These are phyloP conservation scores for Austrofundulus limnaeus DNA, from an alignment of 2,113 vertebrate genomes.

Conservation along the genomic window DNA sequence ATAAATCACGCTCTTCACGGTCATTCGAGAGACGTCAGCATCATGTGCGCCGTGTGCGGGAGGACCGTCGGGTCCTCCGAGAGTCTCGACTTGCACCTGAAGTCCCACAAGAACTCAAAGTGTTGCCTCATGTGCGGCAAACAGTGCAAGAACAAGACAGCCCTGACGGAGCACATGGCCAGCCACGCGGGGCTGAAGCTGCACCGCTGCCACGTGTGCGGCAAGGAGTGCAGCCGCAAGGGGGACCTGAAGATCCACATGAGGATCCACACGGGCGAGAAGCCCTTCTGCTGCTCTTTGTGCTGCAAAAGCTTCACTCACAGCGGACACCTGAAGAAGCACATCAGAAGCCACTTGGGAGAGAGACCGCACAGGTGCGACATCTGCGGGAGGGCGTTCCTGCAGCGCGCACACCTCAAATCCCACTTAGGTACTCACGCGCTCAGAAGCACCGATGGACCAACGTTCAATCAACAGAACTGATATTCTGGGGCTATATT, in stretches of 20 bases:
- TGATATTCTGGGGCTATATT: background rate
- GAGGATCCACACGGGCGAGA: conserved; percentile 70
- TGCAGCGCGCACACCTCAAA: conserved; percentile 62
- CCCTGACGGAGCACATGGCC: conserved; percentile 55
- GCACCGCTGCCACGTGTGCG: conserved; percentile 60
- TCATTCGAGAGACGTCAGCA: conserved; percentile 20
- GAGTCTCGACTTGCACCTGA: conserved; percentile 36
- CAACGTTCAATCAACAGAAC: background rate
- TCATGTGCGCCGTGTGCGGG: conserved; percentile 53
- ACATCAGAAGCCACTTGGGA: conserved; percentile 63
- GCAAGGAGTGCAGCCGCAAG: conserved; percentile 64
- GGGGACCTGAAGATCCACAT: conserved; percentile 68
- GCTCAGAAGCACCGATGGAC: conserved; percentile 21
- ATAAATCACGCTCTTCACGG: conserved; percentile 44
- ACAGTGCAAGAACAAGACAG: conserved; percentile 30
- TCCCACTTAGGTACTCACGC: conserved; percentile 58
- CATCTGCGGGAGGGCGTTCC: conserved; percentile 56
- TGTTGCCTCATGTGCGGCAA: conserved; percentile 57
- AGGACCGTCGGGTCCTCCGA: conserved; percentile 27
- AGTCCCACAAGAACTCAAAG: conserved; percentile 45
- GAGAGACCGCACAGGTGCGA: conserved; percentile 58
- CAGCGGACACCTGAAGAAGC: conserved; percentile 67
- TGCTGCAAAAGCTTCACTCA: conserved; percentile 67
- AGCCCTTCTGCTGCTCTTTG: conserved; percentile 61
- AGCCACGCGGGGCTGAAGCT: conserved; percentile 61